Base-by-base conservation (phyloP, 2,888 invertebrate genomes). In the Dorcus hopei region DNA sequence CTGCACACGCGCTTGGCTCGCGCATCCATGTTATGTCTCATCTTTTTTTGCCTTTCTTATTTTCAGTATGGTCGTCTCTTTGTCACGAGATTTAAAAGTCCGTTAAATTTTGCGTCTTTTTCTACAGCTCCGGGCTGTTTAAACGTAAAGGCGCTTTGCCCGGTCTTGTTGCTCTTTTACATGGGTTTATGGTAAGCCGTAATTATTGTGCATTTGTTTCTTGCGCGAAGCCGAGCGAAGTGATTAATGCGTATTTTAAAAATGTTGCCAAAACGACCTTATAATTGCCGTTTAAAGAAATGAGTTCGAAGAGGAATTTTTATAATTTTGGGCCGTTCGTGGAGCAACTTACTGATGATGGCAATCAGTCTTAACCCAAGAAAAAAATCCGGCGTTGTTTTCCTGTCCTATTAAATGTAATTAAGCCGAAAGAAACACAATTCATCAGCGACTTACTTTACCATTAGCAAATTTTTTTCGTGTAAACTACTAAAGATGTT, bases 1-100 rank as follows among this genome's bases (percentile, higher is more conserved):
- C 74, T 73, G 56, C 67, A 73, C 77, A 77, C 78, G 78, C 76
- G 78, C 69, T 69, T 61, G 69, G 71, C 76, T 69, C 73, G 72
- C 73, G 74, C 73, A 64, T 42, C 40, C 49, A 41, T 43, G 38
- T 23, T 43, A 38, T 19, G 26, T 23, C 33, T 11, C 45, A 14
- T 56, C 51, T 23, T 45, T 51, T n/a, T 23, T 56, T 51, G 33
- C 52, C 19, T 2, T 19, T 11, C 14, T 16, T 7, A 42, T 40
- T 11, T 39, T 42, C 39, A 11, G 42, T 19, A 42, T 23, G 43
- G 23, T n/a, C 16, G 6, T 11, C 6, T 14, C 43, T 52, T 16
- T 11, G 52, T 33, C 33, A n/a, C 3, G 26, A 16, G 40, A 26
- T 55, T 49, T 49, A 49, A 55, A 55, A 55, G 49, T 55, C 49